A percentile compares a stretch with the other conserved stretches of the same genome.
These are phyloP conservation scores for Potamarius usumacintae DNA, from an alignment of 2,113 vertebrate species.

Conservation along the genomic window DNA sequence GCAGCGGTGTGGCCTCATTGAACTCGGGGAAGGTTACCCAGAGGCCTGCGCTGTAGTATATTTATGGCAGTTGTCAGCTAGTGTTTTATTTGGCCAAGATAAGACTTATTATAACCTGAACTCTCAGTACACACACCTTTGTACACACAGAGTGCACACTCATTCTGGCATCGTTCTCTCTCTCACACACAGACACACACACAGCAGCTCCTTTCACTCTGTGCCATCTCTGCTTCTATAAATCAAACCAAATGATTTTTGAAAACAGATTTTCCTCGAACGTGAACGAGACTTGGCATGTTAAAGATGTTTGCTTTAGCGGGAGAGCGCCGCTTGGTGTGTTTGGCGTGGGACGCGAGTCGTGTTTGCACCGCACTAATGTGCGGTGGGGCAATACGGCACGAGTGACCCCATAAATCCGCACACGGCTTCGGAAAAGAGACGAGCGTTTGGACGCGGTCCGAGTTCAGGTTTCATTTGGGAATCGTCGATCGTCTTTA, in stretches of 20 bases:
- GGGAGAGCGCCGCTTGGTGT: background rate
- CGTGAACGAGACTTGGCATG: background rate
- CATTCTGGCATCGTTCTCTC: background rate
- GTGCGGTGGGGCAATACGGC: background rate
- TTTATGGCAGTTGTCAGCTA: constrained; percentile 42
- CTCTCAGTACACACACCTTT: constrained; percentile 3
- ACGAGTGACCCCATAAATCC: background rate
- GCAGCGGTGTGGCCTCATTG: constrained; percentile 7
- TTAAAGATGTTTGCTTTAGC: constrained; percentile 26
- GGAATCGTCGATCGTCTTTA: background rate
- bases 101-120: constrained; percentile 24
- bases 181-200: constrained; percentile 9
- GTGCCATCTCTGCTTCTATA: constrained; percentile 6
- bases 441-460: background rate
- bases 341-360: background rate
- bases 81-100: constrained; percentile 47
- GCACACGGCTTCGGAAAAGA: background rate
- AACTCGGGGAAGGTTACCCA: constrained; percentile 41
- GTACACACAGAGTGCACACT: background rate
- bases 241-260: constrained; percentile 41
- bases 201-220: constrained; percentile 14
- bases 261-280: constrained; percentile 22
- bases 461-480: background rate
- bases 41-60: constrained; percentile 46
- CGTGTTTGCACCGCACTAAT: background rate